Conservation (phyloP, 2,888 invertebrate genomes). For the Tridacna crocea region DNA sequence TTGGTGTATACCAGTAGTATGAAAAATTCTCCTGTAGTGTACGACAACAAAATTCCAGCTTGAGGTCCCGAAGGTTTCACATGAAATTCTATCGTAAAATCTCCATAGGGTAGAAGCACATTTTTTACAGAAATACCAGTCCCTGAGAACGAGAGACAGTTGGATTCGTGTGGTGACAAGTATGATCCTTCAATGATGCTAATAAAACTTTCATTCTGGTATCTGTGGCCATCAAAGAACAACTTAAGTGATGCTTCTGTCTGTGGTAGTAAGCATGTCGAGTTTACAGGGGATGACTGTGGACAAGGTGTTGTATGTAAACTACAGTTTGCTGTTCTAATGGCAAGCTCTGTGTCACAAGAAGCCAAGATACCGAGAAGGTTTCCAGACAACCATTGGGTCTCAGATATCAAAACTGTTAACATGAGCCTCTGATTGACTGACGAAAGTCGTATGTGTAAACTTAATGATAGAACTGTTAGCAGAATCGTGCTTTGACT, state of each 20-base stretch:
- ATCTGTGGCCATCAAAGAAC: constrained; percentile 36
- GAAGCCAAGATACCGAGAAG: constrained; percentile 60
- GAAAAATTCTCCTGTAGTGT: constrained; percentile 46
- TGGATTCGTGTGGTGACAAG: constrained; percentile 51
- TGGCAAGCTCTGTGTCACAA: constrained; percentile 55
- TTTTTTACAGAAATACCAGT: no score
- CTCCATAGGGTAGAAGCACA: no score
- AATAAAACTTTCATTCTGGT: constrained; percentile 46
- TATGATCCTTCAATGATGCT: constrained; percentile 44
- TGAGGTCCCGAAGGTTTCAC: constrained; percentile 49
- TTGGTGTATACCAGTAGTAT: constrained; percentile 51
- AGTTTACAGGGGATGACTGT: constrained; percentile 34
- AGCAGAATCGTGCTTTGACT: no score
- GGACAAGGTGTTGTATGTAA: constrained; percentile 44
- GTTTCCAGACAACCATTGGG: constrained; percentile 43
- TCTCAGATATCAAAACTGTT: constrained; percentile 45
- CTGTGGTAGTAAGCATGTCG: constrained; percentile 48
- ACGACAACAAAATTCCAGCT: constrained; percentile 67
- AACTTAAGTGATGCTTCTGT: constrained; percentile 47
- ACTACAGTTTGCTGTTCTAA: constrained; percentile 51
- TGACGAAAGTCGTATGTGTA: constrained; percentile 50
- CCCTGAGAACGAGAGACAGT: constrained; percentile 62
- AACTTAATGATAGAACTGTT: no score
- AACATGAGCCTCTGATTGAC: constrained; percentile 53
- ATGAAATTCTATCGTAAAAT: no score